Evolutionary conservation across 2,797 vertebrate species (phyloP).

Genomic region (Myotis vivesi): DNA sequence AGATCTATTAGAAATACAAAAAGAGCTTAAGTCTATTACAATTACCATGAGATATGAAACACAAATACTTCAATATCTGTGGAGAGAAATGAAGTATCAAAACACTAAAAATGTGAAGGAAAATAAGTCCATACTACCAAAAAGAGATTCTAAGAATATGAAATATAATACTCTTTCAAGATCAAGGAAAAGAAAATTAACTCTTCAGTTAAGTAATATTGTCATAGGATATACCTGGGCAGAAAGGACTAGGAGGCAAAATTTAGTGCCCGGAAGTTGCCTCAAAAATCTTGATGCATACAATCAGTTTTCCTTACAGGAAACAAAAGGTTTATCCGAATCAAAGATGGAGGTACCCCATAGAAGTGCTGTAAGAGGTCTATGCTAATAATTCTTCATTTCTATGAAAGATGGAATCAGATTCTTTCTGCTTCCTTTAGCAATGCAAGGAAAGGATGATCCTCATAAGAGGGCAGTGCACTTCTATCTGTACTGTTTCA

Average conservation of each 20-base stretch:
- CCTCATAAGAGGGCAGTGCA: not conserved
- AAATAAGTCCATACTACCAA: slow-evolving; percentile 60
- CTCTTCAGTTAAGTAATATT: slow-evolving; percentile 79
- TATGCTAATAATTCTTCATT: not conserved
- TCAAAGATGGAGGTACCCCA: not conserved
- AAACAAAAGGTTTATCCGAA: not conserved
- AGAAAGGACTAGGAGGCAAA: slow-evolving; percentile 59
- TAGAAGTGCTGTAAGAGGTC: not conserved
- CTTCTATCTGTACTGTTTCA: not conserved
- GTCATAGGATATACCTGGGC: slow-evolving; percentile 78
- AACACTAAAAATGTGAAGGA: not conserved
- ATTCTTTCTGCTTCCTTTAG: not conserved
- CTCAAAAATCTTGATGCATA: not conserved
- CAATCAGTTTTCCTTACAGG: not conserved
- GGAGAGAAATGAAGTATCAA: not conserved
- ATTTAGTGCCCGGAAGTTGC: not conserved
- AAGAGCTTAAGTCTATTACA: not conserved
- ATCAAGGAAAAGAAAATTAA: slow-evolving; percentile 70
- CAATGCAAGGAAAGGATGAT: not conserved
- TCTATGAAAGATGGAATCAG: not conserved
- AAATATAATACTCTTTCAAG: slow-evolving; percentile 2
- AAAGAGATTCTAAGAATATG: slow-evolving; percentile 66
- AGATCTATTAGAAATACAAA: not conserved
- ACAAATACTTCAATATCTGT: not conserved
- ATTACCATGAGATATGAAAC: not conserved